phyloP scores from a whole-genome alignment of 1,140 invertebrate species.

The Drosophila busckii region DNA sequence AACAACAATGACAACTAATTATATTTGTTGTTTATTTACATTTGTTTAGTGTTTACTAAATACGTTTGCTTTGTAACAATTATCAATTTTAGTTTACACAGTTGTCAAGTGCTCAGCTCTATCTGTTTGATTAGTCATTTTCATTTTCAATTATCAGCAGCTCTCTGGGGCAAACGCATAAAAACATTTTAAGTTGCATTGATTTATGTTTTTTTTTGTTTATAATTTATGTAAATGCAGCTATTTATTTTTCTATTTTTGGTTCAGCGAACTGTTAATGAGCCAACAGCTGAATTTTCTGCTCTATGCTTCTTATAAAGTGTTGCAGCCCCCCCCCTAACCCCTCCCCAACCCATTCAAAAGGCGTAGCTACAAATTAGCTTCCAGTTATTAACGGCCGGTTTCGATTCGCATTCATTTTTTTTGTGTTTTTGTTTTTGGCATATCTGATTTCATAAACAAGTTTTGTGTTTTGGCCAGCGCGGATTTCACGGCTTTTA shows the following conservation, averaged over 20 bases:
- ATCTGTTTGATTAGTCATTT: no score
- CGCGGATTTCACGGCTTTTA: slow-evolving; percentile 61
- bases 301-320: slow-evolving; percentile 19
- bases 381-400: slow-evolving; percentile 28
- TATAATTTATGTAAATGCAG: slow-evolving; percentile 55
- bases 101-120: no score
- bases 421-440: slow-evolving; percentile 15
- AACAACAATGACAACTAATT: slow-evolving; percentile 22
- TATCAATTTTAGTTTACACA: slow-evolving; percentile 10
- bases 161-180: no score
- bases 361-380: slow-evolving; percentile 37
- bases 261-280: slow-evolving; percentile 28
- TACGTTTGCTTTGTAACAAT: slow-evolving; percentile 35
- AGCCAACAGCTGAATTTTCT: slow-evolving; percentile 32
- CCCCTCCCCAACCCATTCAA: no score
- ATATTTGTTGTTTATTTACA: slow-evolving; percentile 40
- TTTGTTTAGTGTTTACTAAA: slow-evolving; percentile 43
- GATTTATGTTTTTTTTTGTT: slow-evolving; percentile 34
- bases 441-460: slow-evolving; percentile 46
- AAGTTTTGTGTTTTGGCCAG: slow-evolving; percentile 40
- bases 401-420: slow-evolving; percentile 26
- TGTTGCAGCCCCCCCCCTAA: no score
- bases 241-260: slow-evolving; percentile 8
- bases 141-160: no score
- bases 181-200: no score